These are phyloP conservation scores for Zelostemma sp. DNA, from an alignment of 1,140 invertebrate genomes.

Conservation along the genomic window DNA sequence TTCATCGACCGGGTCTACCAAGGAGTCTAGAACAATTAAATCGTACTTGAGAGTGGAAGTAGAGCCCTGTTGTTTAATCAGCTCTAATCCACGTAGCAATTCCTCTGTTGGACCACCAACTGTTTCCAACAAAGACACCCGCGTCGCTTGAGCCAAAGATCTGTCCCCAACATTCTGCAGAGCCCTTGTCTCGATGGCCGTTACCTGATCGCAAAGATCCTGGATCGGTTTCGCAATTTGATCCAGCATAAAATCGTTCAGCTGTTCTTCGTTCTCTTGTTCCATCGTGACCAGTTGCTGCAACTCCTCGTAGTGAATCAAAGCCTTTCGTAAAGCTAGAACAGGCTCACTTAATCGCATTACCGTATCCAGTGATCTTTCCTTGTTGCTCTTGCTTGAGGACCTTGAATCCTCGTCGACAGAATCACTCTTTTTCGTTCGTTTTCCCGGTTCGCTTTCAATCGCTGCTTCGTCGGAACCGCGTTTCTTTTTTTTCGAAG, in stretches of 20 bases:
- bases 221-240: conserved; percentile 55
- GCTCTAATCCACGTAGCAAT: conserved; percentile 58
- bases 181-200: conserved; percentile 53
- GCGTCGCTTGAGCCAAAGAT: conserved; percentile 50
- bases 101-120: conserved; percentile 64
- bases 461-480: conserved; percentile 49
- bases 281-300: conserved; percentile 17
- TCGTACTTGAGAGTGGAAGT: conserved; percentile 39
- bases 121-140: conserved; percentile 59
- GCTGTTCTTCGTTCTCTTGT: conserved; percentile 33
- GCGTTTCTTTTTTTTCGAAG: conserved; percentile 38
- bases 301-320: conserved; percentile 54
- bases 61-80: conserved; percentile 51
- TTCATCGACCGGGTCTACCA: conserved; percentile 64
- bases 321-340: conserved; percentile 46
- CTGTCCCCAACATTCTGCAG: conserved; percentile 53
- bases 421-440: conserved; percentile 30
- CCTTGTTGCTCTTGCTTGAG: conserved; percentile 46
- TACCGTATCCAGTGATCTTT: conserved; percentile 48
- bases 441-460: conserved; percentile 27
- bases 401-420: conserved; percentile 30
- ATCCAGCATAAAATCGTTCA: conserved; percentile 47
- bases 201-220: conserved; percentile 57
- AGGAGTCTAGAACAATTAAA: conserved; percentile 59
- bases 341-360: conserved; percentile 50